A percentile compares a stretch with the other conserved stretches of the same genome.
Evolutionary conservation across 2,113 vertebrate species (phyloP).

Genomic region (Pseudopodoces humilis): DNA sequence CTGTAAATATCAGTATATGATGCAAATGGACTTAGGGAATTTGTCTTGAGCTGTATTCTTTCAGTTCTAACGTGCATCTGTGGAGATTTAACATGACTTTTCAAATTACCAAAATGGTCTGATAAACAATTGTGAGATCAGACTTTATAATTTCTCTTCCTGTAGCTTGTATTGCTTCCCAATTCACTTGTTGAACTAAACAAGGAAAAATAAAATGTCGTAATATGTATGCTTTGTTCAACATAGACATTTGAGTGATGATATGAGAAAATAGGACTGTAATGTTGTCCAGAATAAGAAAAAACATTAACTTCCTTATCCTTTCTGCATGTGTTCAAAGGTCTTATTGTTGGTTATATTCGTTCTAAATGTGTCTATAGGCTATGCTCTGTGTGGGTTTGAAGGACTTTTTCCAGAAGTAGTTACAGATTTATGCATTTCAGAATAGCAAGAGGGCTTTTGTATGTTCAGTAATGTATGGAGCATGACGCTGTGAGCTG

Average conservation of each 20-base stretch:
- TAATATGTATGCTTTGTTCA: neutral
- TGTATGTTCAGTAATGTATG: neutral
- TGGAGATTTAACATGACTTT: constrained; percentile 51
- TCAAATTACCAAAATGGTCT: constrained; percentile 41
- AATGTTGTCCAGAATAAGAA: neutral
- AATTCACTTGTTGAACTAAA: constrained; percentile 35
- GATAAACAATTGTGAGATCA: constrained; percentile 51
- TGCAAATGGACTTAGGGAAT: constrained; percentile 58
- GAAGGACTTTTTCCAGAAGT: neutral
- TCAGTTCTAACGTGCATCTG: constrained; percentile 44
- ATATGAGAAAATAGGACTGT: neutral
- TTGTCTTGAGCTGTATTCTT: constrained; percentile 56
- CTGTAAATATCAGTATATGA: constrained; percentile 12
- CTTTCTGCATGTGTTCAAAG: neutral
- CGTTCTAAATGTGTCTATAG: neutral
- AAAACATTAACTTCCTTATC: neutral
- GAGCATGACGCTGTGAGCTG: neutral
- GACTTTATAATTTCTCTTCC: constrained; percentile 30
- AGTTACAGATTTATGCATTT: neutral
- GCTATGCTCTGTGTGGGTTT: neutral
- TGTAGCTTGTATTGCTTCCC: constrained; percentile 32
- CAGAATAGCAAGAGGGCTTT: neutral
- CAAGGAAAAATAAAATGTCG: neutral
- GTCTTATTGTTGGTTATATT: neutral
- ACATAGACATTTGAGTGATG: neutral